Conservation (phyloP, 2,113 vertebrate species). For the Eretmochelys imbricata region DNA sequence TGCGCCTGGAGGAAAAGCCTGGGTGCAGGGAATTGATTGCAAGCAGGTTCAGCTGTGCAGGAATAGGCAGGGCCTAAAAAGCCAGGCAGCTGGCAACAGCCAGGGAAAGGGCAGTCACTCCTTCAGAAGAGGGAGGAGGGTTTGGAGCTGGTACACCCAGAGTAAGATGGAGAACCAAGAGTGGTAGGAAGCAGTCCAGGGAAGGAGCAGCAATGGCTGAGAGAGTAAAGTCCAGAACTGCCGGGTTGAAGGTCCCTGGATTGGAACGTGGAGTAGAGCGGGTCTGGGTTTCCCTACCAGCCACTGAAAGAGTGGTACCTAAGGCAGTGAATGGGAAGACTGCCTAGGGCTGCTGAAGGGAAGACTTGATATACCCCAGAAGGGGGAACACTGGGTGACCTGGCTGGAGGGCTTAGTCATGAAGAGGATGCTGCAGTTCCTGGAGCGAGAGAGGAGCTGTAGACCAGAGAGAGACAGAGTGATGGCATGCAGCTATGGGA, state of each 20-base stretch:
- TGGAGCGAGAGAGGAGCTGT: neutral
- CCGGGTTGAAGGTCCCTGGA: neutral
- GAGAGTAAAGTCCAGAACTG: neutral
- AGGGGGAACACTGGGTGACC: neutral
- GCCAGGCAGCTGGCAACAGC: neutral
- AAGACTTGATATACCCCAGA: neutral
- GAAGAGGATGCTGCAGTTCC: neutral
- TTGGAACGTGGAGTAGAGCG: neutral
- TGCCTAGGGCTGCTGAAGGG: neutral
- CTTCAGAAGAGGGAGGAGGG: neutral
- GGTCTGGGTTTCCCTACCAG: neutral
- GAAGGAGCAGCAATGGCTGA: neutral
- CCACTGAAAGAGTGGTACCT: neutral
- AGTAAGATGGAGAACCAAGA: neutral
- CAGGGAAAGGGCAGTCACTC: neutral
- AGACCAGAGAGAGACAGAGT: neutral
- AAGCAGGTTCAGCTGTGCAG: neutral
- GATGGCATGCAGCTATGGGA: neutral
- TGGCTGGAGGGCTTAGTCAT: neutral
- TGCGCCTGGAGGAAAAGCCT: neutral
- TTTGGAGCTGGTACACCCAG: neutral
- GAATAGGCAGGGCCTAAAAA: neutral
- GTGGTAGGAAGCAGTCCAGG: neutral
- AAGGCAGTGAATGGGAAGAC: neutral
- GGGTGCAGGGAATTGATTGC: neutral